Evolutionary conservation across 2,113 vertebrate genomes (phyloP).

Genomic region (Syngnathus typhle): DNA sequence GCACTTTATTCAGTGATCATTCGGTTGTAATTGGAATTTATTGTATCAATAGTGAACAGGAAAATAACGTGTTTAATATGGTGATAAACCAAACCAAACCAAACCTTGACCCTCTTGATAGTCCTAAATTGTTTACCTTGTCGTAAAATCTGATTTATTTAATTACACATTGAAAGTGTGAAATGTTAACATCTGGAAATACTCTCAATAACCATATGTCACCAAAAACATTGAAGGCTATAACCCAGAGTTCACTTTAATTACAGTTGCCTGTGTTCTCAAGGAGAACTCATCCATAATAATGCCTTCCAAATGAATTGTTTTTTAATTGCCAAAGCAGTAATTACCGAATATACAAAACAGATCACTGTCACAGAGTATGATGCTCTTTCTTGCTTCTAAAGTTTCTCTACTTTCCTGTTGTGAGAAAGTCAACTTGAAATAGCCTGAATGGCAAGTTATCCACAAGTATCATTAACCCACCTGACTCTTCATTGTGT

Average conservation of each 20-base stretch:
- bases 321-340: constrained; percentile 70
- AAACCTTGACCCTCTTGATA: not conserved
- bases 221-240: constrained; percentile 22
- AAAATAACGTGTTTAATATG: not conserved
- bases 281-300: constrained; percentile 59
- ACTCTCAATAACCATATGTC: not conserved
- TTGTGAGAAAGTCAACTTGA: constrained; percentile 60
- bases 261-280: constrained; percentile 61
- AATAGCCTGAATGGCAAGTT: constrained; percentile 70
- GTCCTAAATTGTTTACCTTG: not conserved
- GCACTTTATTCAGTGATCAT: not conserved
- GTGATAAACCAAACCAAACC: not conserved
- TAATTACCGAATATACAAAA: constrained; percentile 71
- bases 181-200: not conserved
- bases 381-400: constrained; percentile 10
- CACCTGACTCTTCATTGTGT: constrained; percentile 69
- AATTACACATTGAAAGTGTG: not conserved
- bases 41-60: not conserved
- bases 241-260: constrained; percentile 59
- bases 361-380: constrained; percentile 63
- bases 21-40: not conserved
- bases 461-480: constrained; percentile 81
- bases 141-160: not conserved
- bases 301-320: constrained; percentile 60
- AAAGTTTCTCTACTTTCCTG: constrained; percentile 6